phyloP scores from a whole-genome alignment of 2,797 vertebrate species.

The Pseudochirops cupreus region DNA sequence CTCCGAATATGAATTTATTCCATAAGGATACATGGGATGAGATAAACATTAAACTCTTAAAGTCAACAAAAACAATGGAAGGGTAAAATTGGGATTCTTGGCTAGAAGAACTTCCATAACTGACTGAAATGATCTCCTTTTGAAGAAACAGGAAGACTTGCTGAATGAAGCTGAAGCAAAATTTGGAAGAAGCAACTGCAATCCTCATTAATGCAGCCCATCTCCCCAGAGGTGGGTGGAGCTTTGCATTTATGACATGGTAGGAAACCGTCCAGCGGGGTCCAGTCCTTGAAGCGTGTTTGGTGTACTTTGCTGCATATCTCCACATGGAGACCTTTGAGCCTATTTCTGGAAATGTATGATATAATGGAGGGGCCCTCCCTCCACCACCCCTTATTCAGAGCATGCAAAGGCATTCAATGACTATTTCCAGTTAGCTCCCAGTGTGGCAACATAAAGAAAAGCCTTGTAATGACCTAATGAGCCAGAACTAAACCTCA shows the following conservation, averaged over 20 bases:
- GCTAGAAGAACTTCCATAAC: constrained; percentile 45
- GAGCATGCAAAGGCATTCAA: background rate
- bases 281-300: background rate
- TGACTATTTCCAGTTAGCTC: background rate
- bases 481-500: background rate
- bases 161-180: constrained; percentile 51
- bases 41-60: constrained; percentile 68
- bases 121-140: constrained; percentile 3
- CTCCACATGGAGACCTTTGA: background rate
- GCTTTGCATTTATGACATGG: background rate
- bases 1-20: constrained; percentile 74
- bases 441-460: background rate
- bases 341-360: background rate
- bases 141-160: constrained; percentile 27
- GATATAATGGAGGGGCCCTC: background rate
- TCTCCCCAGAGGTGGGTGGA: background rate
- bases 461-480: background rate
- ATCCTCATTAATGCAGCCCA: background rate
- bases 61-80: constrained; percentile 56
- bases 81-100: constrained; percentile 69
- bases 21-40: constrained; percentile 61
- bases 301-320: background rate
- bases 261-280: background rate
- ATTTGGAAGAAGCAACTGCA: background rate
- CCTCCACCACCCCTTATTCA: background rate